Evolutionary conservation across 2,113 vertebrate species (phyloP), one percentile per base, ranked within the genome.

Genomic region (Sigmodon hispidus): DNA sequence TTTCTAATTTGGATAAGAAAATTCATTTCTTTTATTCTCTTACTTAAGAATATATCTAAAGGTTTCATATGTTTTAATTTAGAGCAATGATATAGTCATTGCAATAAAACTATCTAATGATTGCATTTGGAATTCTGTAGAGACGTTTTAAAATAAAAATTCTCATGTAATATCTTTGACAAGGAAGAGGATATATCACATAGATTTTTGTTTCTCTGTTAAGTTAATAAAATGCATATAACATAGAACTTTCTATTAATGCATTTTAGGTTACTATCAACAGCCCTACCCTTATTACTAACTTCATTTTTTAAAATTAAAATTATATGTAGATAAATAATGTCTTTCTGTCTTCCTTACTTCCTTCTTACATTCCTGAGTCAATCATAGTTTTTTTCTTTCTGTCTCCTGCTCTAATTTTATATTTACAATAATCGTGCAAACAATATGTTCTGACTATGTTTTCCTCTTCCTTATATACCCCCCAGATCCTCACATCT

Each of bases 31-130:
- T 29, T 48, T 45, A 80, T 52, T 77, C 86, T 34, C 7, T 84
- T 94, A 12, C 77, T 96, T 92, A 70, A 70, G n/a, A 70, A 67
- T 34, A 34, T 31, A 34, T 15, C 34, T 96, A 89, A 87, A 81
- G 12, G 72, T 95, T 90, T 55, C 92, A 43, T 86, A 90, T 67
- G 72, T 87, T 92, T 95, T 19, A 90, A 77, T 6, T 5, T 67
- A 1, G 48, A 70, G 48, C 55, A 83, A 57, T 40, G 40, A 43
- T 65, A 84, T 22, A 16, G 26, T 31, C 10, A 31, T 45, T 63
- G 16, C 81, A 63, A 63, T 45, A 65, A 84, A 45, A 63, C 50
- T 34, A 31, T 29, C 43, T 84, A 63, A 45, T 21, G 16, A 16
- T 45, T 16, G 59, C 40, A 65, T 63, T 45, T 31, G 24, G 4